phyloP scores from a whole-genome alignment of 2,888 invertebrate genomes.

The Stenchaetothrips biformis region DNA sequence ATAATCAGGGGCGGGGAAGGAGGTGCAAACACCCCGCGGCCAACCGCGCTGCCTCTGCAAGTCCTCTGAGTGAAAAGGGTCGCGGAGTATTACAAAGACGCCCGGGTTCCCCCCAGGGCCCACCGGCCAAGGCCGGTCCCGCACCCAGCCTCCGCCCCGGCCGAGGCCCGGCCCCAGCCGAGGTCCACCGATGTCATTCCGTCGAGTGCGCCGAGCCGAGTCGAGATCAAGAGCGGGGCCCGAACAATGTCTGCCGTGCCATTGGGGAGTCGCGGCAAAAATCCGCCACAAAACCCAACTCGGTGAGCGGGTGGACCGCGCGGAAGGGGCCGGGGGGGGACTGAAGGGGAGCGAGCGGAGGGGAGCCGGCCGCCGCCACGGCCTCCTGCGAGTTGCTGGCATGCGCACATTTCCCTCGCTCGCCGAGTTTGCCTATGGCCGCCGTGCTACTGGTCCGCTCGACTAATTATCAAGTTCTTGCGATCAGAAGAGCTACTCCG shows the following conservation, averaged over 20 bases:
- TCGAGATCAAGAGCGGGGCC: slow-evolving; percentile 9
- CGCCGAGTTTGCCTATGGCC: neutral
- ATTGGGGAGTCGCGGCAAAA: slow-evolving; percentile 17
- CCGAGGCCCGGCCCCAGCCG: neutral
- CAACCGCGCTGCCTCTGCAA: no score
- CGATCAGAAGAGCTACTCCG: neutral
- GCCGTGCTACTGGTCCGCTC: neutral
- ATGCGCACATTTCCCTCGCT: neutral
- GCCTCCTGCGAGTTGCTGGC: neutral
- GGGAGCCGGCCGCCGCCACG: neutral
- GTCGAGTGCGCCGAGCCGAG: neutral
- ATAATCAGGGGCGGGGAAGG: neutral
- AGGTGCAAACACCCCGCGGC: no score
- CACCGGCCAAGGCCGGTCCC: neutral
- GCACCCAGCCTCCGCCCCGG: neutral
- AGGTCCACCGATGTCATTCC: neutral
- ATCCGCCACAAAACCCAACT: slow-evolving; percentile 3
- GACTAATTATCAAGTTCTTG: neutral
- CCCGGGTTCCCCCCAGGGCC: neutral
- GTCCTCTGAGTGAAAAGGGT: neutral
- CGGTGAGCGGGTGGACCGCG: neutral
- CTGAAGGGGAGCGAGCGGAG: neutral
- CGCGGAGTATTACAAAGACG: slow-evolving; percentile 4
- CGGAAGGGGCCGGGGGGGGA: neutral
- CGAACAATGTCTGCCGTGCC: slow-evolving; percentile 17